Conservation (phyloP, 2,113 vertebrate genomes). For the Ammodytes marinus region DNA sequence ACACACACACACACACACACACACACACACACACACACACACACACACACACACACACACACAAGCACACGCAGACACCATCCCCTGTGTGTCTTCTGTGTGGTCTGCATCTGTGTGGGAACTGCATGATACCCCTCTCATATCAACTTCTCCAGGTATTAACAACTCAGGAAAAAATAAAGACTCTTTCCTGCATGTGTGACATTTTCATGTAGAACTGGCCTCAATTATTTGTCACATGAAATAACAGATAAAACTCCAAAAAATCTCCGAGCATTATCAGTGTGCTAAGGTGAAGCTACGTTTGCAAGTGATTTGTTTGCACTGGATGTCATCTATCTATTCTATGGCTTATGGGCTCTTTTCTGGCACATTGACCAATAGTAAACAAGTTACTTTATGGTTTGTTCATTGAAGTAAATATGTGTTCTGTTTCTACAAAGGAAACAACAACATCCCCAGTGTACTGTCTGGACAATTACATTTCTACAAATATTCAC, state of each 20-base stretch:
- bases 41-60: conserved; percentile 12
- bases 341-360: neutral
- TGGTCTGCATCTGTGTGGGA: conserved; percentile 68
- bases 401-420: conserved; percentile 4
- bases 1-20: conserved; percentile 18
- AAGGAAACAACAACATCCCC: neutral
- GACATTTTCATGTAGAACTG: conserved; percentile 64
- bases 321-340: conserved; percentile 7
- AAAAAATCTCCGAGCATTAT: conserved; percentile 5
- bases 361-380: conserved; percentile 18
- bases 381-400: conserved; percentile 2
- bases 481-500: neutral
- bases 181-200: conserved; percentile 62
- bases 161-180: conserved; percentile 49
- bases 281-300: conserved; percentile 35
- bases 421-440: neutral
- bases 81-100: conserved; percentile 65
- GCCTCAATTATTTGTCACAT: conserved; percentile 38
- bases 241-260: conserved; percentile 18
- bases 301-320: conserved; percentile 46
- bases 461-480: neutral
- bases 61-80: conserved; percentile 5
- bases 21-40: conserved; percentile 13
- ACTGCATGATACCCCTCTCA: conserved; percentile 73
- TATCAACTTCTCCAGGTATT: conserved; percentile 57